Evolutionary conservation across 2,797 vertebrate species (phyloP).

Genomic region (Florisuga fusca): DNA sequence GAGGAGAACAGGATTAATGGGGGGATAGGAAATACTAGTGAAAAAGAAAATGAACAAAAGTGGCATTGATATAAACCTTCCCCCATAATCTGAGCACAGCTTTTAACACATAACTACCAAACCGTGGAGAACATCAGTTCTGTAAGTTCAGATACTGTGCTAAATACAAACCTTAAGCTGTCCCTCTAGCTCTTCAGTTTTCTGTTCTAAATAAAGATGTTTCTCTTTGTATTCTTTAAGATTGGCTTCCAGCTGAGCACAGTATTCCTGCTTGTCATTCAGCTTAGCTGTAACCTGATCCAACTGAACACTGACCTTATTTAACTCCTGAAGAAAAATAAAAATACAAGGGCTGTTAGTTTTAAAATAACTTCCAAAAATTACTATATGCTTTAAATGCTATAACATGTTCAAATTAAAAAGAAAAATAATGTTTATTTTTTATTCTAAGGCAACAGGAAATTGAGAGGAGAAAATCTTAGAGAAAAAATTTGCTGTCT

Average conservation of each 20-base stretch:
- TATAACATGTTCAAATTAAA: background rate
- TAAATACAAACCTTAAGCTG: conserved; percentile 87
- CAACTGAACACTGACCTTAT: conserved; percentile 86
- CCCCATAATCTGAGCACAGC: background rate
- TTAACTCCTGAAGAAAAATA: conserved; percentile 87
- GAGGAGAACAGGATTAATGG: background rate
- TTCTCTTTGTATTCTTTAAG: conserved; percentile 94
- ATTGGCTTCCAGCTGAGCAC: conserved; percentile 86
- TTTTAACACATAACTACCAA: background rate
- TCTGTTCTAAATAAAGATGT: conserved; percentile 88
- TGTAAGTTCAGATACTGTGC: background rate
- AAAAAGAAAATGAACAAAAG: background rate
- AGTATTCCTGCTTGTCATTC: conserved; percentile 89
- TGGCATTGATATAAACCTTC: background rate
- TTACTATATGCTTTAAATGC: background rate
- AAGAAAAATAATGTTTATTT: background rate
- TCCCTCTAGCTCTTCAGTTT: conserved; percentile 86
- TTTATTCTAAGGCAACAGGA: background rate
- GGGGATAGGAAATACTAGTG: background rate
- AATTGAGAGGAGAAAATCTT: background rate
- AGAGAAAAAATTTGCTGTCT: background rate
- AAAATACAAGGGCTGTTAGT: background rate
- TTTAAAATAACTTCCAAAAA: background rate
- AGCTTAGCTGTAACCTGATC: conserved; percentile 87
- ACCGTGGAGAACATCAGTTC: background rate